Conservation (phyloP, 2,797 vertebrate genomes). For the Poecilia gillii region DNA sequence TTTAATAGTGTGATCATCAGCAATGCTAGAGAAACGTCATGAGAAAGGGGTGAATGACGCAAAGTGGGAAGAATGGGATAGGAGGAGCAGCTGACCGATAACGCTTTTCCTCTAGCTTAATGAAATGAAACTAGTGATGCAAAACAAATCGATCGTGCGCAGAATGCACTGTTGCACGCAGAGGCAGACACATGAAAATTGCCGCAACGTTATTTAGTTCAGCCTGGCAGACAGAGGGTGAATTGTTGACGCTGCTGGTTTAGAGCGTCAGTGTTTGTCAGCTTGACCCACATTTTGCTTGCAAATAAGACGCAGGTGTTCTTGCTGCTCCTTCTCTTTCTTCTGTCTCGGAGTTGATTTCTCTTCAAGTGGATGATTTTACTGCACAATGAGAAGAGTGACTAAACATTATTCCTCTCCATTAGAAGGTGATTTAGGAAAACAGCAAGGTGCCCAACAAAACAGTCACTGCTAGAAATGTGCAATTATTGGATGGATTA, state of each 20-base stretch:
- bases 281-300: slow-evolving; percentile 65
- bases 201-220: slow-evolving; percentile 14
- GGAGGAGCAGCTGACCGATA: slow-evolving; percentile 33
- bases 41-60: slow-evolving; percentile 11
- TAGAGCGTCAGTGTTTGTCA: slow-evolving; percentile 16
- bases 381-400: slow-evolving; percentile 20
- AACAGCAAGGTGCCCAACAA: slow-evolving; percentile 13
- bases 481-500: slow-evolving; percentile 32
- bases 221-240: slow-evolving; percentile 1
- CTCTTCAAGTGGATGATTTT: slow-evolving; percentile 14
- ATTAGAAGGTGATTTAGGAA: slow-evolving; percentile 9
- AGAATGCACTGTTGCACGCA: neutral
- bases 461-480: slow-evolving; percentile 29
- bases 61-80: neutral
- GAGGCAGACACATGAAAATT: slow-evolving; percentile 16
- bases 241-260: slow-evolving; percentile 24
- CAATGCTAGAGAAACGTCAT: slow-evolving; percentile 22
- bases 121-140: slow-evolving; percentile 11
- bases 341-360: slow-evolving; percentile 15
- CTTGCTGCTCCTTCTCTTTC: slow-evolving; percentile 24
- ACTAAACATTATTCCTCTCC: slow-evolving; percentile 24
- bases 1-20: neutral
- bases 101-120: slow-evolving; percentile 10
- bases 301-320: slow-evolving; percentile 41
- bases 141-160: slow-evolving; percentile 25